These are phyloP conservation scores for Bathynomus jamesi DNA, from an alignment of 1,140 invertebrate genomes.

Conservation along the genomic window DNA sequence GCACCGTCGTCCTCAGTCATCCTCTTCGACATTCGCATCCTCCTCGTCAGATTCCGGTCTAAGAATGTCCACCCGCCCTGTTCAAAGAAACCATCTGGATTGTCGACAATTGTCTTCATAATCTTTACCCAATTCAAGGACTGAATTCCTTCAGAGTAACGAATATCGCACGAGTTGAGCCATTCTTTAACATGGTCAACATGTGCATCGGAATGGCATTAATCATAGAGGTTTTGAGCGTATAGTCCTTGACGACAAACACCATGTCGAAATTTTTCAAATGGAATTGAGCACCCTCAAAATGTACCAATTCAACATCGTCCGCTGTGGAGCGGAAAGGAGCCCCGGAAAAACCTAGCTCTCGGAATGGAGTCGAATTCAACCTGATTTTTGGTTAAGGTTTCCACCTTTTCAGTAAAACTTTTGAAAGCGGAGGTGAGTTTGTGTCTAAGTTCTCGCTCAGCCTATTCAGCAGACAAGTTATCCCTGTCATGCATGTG, in stretches of 20 bases:
- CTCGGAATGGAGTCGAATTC: constrained; percentile 99
- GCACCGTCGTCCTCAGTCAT: constrained; percentile 51
- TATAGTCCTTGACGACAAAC: constrained; percentile 98
- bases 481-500: constrained; percentile 99
- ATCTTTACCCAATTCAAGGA: constrained; percentile 99
- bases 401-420: constrained; percentile 96
- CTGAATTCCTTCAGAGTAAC: constrained; percentile 96
- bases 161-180: constrained; percentile 94
- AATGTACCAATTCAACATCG: constrained; percentile 96
- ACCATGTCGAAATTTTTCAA: constrained; percentile 99
- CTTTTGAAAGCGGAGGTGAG: constrained; percentile 95
- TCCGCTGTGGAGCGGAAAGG: constrained; percentile 96
- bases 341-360: constrained; percentile 95
- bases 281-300: constrained; percentile 97
- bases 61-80: constrained; percentile 96
- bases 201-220: constrained; percentile 98
- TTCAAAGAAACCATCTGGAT: constrained; percentile 98
- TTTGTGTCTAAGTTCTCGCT: constrained; percentile 93
- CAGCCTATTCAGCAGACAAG: constrained; percentile 94
- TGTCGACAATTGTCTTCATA: constrained; percentile 99
- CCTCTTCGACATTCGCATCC: constrained; percentile 45
- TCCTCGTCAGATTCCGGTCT: constrained; percentile 82
- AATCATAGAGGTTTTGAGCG: constrained; percentile 86
- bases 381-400: constrained; percentile 91
- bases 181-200: constrained; percentile 98